A percentile compares a stretch with the other conserved stretches of the same genome.
phyloP scores from a whole-genome alignment of 2,888 invertebrate genomes.

The Schizotus pectinicornis region DNA sequence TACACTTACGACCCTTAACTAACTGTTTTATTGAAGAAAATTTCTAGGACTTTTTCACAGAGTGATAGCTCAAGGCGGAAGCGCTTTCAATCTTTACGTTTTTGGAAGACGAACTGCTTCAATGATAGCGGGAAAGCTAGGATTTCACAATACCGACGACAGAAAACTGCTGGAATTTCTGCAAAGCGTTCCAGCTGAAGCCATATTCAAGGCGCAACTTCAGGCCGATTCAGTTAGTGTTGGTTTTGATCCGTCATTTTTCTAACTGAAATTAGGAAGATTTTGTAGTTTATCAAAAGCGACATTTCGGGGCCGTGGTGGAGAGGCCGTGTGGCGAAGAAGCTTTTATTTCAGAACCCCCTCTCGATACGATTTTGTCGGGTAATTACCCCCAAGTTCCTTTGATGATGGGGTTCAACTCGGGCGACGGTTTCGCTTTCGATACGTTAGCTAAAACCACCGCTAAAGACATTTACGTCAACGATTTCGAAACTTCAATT shows the following conservation, averaged over 20 bases:
- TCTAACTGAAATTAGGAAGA: too few species aligned
- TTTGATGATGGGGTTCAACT: conserved; percentile 39
- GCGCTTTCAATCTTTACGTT: conserved; percentile 38
- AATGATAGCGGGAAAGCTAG: not conserved
- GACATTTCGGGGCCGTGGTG: conserved; percentile 27
- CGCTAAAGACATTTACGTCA: not conserved
- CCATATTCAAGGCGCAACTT: too few species aligned
- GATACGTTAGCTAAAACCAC: conserved; percentile 6
- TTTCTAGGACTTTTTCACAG: conserved; percentile 40
- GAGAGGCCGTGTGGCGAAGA: conserved; percentile 28
- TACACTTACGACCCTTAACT: too few species aligned
- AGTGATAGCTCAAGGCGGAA: conserved; percentile 47
- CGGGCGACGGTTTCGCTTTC: conserved; percentile 38
- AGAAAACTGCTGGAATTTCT: not conserved
- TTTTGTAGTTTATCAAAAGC: too few species aligned
- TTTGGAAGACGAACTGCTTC: conserved; percentile 13
- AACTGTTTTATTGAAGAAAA: not conserved
- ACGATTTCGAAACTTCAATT: conserved; percentile 33
- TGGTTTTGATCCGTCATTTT: too few species aligned
- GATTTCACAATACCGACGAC: not conserved
- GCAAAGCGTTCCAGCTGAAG: too few species aligned
- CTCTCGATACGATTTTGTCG: conserved; percentile 32
- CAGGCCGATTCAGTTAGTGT: too few species aligned
- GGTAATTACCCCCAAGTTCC: conserved; percentile 40
- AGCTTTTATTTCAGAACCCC: conserved; percentile 35